These are phyloP conservation scores for Semotilus atromaculatus DNA, from an alignment of 2,797 vertebrate species.

Conservation along the genomic window DNA sequence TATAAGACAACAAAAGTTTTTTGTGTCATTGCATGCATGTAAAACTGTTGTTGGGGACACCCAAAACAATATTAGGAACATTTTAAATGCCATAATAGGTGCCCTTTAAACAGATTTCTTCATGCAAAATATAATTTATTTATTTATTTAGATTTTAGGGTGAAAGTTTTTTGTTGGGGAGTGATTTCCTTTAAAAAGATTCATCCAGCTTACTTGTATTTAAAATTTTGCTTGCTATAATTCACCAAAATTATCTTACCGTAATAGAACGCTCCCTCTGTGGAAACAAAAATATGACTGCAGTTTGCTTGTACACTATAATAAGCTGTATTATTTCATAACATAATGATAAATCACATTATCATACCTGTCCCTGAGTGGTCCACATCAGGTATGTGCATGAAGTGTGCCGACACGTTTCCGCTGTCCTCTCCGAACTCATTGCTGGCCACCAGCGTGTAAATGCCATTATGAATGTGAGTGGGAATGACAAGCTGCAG, in stretches of 20 bases:
- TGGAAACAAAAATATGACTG: constrained; percentile 37
- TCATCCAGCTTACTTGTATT: background rate
- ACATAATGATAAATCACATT: background rate
- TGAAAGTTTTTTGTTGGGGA: background rate
- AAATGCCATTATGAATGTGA: constrained; percentile 94
- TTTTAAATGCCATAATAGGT: no score
- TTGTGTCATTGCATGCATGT: no score
- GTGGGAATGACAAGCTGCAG: constrained; percentile 95
- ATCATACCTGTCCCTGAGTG: constrained; percentile 61
- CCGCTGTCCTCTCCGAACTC: constrained; percentile 87
- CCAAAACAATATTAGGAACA: no score
- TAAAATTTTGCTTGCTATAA: background rate
- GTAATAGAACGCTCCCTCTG: constrained; percentile 48
- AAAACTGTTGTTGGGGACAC: no score
- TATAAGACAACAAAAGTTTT: no score
- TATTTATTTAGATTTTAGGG: background rate
- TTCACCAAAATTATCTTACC: constrained; percentile 44
- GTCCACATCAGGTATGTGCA: constrained; percentile 83
- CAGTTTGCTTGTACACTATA: background rate
- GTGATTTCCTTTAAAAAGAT: background rate
- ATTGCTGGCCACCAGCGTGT: constrained; percentile 90
- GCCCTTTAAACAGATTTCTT: background rate
- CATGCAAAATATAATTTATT: background rate
- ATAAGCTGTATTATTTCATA: background rate
- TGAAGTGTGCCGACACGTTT: constrained; percentile 88